Percentiles rank a stretch among this genome's conserved stretches.
phyloP scores from a whole-genome alignment of 2,797 vertebrate species.

The Malacoraja senta region DNA sequence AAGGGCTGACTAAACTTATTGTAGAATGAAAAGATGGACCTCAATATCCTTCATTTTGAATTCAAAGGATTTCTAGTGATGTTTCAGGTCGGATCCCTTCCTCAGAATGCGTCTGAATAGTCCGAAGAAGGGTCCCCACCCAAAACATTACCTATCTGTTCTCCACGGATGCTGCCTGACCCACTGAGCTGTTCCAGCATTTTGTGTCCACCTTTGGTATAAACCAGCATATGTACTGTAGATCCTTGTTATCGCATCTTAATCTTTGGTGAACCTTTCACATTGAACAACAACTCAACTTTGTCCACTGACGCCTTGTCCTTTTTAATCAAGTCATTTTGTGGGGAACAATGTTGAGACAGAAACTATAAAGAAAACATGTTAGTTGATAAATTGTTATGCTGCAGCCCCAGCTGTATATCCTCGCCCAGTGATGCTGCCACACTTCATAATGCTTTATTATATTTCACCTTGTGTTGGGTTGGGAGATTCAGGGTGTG shows the following conservation, averaged over 20 bases:
- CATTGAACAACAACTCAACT: not conserved
- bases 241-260: not conserved
- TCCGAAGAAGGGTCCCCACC: too few relatives aligned
- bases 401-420: too few relatives aligned
- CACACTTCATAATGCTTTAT: not conserved
- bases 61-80: not conserved
- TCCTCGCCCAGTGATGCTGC: not conserved
- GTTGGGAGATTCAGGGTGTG: not conserved
- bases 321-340: conserved; percentile 7
- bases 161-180: too few relatives aligned
- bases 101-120: too few relatives aligned
- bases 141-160: too few relatives aligned
- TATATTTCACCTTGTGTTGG: not conserved
- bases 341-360: not conserved
- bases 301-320: not conserved
- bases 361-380: not conserved
- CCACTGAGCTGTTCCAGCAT: too few relatives aligned
- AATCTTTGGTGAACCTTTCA: not conserved
- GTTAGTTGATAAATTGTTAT: conserved; percentile 24
- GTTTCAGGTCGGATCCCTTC: too few relatives aligned
- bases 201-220: too few relatives aligned
- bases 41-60: not conserved
- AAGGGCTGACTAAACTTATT: not conserved
- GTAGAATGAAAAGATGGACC: not conserved
- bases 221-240: not conserved